Evolutionary conservation across 1,140 invertebrate genomes (phyloP).

Genomic region (Drosophila sp.): DNA sequence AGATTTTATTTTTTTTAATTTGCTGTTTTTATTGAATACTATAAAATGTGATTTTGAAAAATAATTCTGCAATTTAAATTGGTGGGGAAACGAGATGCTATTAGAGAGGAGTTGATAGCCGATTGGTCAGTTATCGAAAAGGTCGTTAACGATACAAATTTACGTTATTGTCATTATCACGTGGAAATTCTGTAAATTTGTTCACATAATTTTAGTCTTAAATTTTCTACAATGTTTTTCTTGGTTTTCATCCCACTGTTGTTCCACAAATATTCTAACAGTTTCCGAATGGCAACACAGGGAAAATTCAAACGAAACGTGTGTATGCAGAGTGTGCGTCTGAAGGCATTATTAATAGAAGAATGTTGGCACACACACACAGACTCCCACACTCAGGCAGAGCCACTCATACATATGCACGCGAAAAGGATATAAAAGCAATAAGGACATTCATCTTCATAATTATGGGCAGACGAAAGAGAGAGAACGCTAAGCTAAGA

Average conservation of each 20-base stretch:
- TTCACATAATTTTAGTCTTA: too few relatives aligned
- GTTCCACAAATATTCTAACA: slow-evolving; percentile 36
- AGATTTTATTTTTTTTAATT: too few relatives aligned
- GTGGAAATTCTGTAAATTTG: too few relatives aligned
- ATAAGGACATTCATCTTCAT: slow-evolving; percentile 80
- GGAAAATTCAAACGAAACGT: slow-evolving; percentile 62
- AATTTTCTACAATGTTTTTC: neutral
- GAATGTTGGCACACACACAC: slow-evolving; percentile 58
- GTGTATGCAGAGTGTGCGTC: slow-evolving; percentile 77
- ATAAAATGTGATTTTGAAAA: too few relatives aligned
- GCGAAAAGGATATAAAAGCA: slow-evolving; percentile 73
- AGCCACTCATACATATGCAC: slow-evolving; percentile 25
- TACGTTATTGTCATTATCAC: too few relatives aligned
- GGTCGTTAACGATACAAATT: too few relatives aligned
- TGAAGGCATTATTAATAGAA: slow-evolving; percentile 80
- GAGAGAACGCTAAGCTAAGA: slow-evolving; percentile 8
- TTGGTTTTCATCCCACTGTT: slow-evolving; percentile 30
- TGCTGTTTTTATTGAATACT: too few relatives aligned
- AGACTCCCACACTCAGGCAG: slow-evolving; percentile 1
- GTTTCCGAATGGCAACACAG: slow-evolving; percentile 57
- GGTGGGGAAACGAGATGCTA: too few relatives aligned
- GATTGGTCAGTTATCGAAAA: too few relatives aligned
- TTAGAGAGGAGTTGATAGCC: too few relatives aligned
- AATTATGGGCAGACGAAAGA: slow-evolving; percentile 49
- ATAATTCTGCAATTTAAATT: too few relatives aligned